phyloP scores from a whole-genome alignment of 2,113 vertebrate genomes.

The Stegastes partitus region DNA sequence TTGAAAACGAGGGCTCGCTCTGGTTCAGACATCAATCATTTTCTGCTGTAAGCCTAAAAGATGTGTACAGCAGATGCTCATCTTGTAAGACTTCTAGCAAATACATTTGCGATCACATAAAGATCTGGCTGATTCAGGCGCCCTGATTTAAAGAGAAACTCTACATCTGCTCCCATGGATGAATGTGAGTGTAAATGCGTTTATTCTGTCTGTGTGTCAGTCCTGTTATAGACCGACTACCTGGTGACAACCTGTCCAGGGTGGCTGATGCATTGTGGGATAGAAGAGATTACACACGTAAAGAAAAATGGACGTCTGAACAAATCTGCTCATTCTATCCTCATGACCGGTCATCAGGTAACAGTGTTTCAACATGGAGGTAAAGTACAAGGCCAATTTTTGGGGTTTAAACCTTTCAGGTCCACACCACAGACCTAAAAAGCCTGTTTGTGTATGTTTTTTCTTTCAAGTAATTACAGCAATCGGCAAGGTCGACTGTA shows the following conservation, averaged over 20 bases:
- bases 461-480: too few relatives aligned
- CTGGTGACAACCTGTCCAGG: not conserved
- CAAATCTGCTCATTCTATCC: not conserved
- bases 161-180: not conserved
- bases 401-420: too few relatives aligned
- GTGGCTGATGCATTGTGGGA: slow-evolving; percentile 6
- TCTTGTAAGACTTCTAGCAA: too few relatives aligned
- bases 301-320: not conserved
- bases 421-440: too few relatives aligned
- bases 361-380: too few relatives aligned
- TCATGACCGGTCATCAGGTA: too few relatives aligned
- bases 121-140: not conserved
- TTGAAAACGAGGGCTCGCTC: not conserved
- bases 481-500: not conserved
- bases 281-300: not conserved
- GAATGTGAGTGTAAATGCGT: not conserved
- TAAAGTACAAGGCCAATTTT: too few relatives aligned
- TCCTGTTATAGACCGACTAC: not conserved
- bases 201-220: too few relatives aligned
- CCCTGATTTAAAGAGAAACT: not conserved
- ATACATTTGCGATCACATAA: not conserved
- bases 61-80: too few relatives aligned
- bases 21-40: not conserved
- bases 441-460: too few relatives aligned
- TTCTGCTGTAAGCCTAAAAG: too few relatives aligned